phyloP scores from a whole-genome alignment of 2,888 invertebrate genomes.

The Prostheceraeus crozeri region DNA sequence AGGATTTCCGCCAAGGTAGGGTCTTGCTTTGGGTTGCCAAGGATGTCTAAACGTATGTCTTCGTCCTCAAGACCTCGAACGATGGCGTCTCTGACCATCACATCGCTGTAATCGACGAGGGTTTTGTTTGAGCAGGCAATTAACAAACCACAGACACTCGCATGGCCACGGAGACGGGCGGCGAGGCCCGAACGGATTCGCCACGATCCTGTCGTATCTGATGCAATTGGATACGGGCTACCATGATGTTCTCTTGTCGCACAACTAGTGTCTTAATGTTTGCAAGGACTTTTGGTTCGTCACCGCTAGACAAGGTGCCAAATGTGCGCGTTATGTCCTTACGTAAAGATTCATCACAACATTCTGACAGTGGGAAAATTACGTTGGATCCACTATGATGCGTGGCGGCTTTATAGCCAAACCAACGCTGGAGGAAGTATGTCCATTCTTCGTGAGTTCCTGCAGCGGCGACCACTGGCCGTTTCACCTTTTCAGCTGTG shows the following conservation, averaged over 20 bases:
- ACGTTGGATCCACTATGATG: not conserved
- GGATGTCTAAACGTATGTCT: constrained; percentile 20
- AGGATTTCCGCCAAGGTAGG: not conserved
- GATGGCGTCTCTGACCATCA: constrained; percentile 5
- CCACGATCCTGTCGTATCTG: constrained; percentile 40
- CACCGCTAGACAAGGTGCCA: too few species aligned
- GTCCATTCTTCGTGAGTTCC: constrained; percentile 1
- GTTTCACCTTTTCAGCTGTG: too few species aligned
- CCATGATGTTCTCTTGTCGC: constrained; percentile 39
- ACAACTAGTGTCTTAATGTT: constrained; percentile 38
- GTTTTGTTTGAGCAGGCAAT: not conserved
- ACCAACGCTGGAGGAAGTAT: not conserved
- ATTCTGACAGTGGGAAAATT: not conserved
- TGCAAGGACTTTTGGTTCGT: constrained; percentile 37
- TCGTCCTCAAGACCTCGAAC: constrained; percentile 4
- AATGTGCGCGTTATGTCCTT: not conserved
- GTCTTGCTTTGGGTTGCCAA: constrained; percentile 24
- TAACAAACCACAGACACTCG: constrained; percentile 41
- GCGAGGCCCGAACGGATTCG: constrained; percentile 41
- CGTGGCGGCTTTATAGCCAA: not conserved
- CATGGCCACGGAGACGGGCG: constrained; percentile 42
- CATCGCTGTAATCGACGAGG: constrained; percentile 39
- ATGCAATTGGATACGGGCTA: constrained; percentile 34
- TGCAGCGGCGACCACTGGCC: too few species aligned
- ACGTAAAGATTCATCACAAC: not conserved